Base-by-base conservation (phyloP, 2,797 vertebrate species). In the Kryptolebias ocellatus region DNA sequence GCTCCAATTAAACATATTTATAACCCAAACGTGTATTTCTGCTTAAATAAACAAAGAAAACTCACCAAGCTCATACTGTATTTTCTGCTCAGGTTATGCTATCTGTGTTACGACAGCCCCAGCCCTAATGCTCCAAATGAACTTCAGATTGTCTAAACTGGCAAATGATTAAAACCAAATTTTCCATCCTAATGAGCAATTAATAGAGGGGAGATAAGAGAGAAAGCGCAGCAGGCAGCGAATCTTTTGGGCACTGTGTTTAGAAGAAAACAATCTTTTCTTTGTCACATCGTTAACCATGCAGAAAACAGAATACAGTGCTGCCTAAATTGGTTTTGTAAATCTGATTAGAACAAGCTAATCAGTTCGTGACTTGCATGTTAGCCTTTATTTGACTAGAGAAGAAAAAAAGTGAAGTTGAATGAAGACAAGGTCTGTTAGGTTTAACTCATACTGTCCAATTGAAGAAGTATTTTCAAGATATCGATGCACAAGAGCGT, bases 181-280 rank as follows among this genome's bases (percentile, higher is more conserved):
- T 84, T 80, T 86, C 60, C 60, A 60, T 82, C 68, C 79, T 89
- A 88, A 90, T 88, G 75, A 86, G 79, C 83, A 81, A 89, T 90
- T 89, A 90, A 83, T 68, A 78, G 61, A 72, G 60, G 55, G 12
- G 44, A 79, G 76, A 83, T 74, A 83, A 80, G 57, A 56, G 28
- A 67, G 64, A 67, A 64, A 75, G 67, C 68, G 70, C 69, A 79
- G 60, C 64, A 64, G 50, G 64, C 63, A 27, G 42, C 5, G 24
- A 71, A 62, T 44, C 57, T 59, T 74, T 73, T 29, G 61, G 68
- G 57, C 11, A 46, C 42, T 44, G 50, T 1, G 16, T 76, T 67
- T 24, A 37, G 46, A 60, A 16, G 58, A 74, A 67, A 75, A 72
- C 49, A 53, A 42, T 76, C 6, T 59, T 72, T 59, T 45, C 51